These are phyloP conservation scores for Sylvietta virens DNA, from an alignment of 2,113 vertebrate genomes.

Conservation along the genomic window DNA sequence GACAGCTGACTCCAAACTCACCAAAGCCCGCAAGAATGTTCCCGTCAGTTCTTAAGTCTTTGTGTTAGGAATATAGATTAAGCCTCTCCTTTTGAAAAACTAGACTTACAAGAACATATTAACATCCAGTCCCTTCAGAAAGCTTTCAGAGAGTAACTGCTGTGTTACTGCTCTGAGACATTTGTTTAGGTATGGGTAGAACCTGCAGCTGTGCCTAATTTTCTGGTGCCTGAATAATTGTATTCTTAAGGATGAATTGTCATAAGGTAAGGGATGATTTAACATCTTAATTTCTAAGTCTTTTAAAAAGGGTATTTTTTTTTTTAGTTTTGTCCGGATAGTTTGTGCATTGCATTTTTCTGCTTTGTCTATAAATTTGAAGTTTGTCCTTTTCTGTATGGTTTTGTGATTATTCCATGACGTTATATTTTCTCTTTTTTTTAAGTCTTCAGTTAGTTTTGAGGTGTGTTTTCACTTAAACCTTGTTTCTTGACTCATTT, in stretches of 20 bases:
- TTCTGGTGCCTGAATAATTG: not conserved
- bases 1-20: not conserved
- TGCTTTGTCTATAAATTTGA: not conserved
- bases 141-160: not conserved
- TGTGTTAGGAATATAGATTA: not conserved
- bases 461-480: not conserved
- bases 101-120: not conserved
- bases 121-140: not conserved
- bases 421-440: not conserved
- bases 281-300: not conserved
- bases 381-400: fast-evolving
- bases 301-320: not conserved
- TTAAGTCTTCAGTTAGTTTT: not conserved
- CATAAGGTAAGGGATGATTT: not conserved
- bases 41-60: not conserved
- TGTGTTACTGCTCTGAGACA: not conserved
- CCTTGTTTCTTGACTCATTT: not conserved
- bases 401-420: not conserved
- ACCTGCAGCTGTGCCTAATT: not conserved
- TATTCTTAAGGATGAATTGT: not conserved
- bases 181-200: not conserved
- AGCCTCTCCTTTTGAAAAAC: not conserved
- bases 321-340: not conserved
- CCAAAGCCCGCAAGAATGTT: not conserved
- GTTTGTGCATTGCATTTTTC: not conserved